Base-by-base conservation (phyloP, 2,113 vertebrate species). In the Halcyon senegalensis region DNA sequence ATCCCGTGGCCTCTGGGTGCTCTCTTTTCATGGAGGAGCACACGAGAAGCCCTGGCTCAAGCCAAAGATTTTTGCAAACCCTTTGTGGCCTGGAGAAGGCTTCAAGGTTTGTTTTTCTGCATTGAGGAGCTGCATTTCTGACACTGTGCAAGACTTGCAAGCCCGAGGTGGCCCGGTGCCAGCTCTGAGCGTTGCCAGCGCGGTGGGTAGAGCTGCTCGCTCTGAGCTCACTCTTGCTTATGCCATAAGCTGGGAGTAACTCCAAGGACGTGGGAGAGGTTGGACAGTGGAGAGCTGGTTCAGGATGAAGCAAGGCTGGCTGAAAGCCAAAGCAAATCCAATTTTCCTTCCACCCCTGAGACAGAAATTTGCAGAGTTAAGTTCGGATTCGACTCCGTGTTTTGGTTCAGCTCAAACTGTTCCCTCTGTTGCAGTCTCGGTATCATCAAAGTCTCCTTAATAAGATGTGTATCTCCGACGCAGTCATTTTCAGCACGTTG, bases 241-340 rank as follows among this genome's bases (percentile, higher is more conserved):
- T 91, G 92, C 90, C 93, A 67, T 31, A 74, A 84, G 27, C 87
- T 93, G 96, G 95, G 94, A 97, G 90, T 3, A 84, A 55, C 85
- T 93, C 93, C 96, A 95, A 94, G 92, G 96, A 93, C 33, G 58
- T 95, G 87, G 94, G 96, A 91, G 95, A 95, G 83, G 43, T 41
- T 93, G 96, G 95, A 2, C 90, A 88, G 85, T 39, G 88, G 64
- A 70, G 76, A 92, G 84, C 75, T 51, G 2, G 68, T 63, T 70
- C n/a, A 14, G 84, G 92, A 84, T 94, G 95, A 90, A 92, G 80
- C 43, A 43, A 80, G 73, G 83, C 90, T 96, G 94, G 90, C 58
- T 16, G 73, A 19, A 59, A 86, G 76, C 93, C 84, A 92, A 67
- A 87, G 68, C 68, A 88, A 93, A 93, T 88, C 94, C 83, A 35